Evolutionary conservation across 2,888 invertebrate species (phyloP).

Genomic region (Cheilosia vernalis): DNA sequence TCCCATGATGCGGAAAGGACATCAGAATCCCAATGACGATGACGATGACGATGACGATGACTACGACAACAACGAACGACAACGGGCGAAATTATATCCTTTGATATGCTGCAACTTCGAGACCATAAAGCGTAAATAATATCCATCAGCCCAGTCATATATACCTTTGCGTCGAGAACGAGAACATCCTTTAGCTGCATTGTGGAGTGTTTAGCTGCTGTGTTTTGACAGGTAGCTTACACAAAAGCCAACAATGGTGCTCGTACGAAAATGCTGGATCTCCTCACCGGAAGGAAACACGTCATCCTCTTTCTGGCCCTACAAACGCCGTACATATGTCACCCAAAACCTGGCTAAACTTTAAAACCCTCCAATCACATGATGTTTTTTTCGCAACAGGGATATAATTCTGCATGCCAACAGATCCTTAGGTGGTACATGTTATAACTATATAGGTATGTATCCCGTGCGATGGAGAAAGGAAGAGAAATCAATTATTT

Average conservation of each 20-base stretch:
- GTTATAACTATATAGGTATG: too few species aligned
- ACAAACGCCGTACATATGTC: conserved; percentile 15
- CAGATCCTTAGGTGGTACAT: neutral
- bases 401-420: conserved; percentile 19
- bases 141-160: conserved; percentile 58
- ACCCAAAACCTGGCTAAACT: conserved; percentile 52
- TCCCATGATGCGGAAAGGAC: conserved; percentile 70
- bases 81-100: conserved; percentile 64
- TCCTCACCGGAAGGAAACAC: conserved; percentile 42
- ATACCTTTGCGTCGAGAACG: conserved; percentile 41
- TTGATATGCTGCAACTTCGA: conserved; percentile 61
- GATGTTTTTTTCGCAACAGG: conserved; percentile 21
- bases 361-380: conserved; percentile 20
- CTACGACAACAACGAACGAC: conserved; percentile 35
- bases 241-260: conserved; percentile 42
- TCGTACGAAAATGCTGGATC: conserved; percentile 2
- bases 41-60: conserved; percentile 8
- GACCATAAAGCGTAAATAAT: conserved; percentile 71
- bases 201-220: conserved; percentile 41
- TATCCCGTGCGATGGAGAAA: neutral
- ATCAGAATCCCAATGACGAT: conserved; percentile 45
- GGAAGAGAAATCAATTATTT: conserved; percentile 57
- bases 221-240: conserved; percentile 65
- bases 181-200: conserved; percentile 45
- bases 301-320: conserved; percentile 13